Base-by-base conservation (phyloP, 35 echinoderm and acorn worm species). In the Patiria miniata region DNA sequence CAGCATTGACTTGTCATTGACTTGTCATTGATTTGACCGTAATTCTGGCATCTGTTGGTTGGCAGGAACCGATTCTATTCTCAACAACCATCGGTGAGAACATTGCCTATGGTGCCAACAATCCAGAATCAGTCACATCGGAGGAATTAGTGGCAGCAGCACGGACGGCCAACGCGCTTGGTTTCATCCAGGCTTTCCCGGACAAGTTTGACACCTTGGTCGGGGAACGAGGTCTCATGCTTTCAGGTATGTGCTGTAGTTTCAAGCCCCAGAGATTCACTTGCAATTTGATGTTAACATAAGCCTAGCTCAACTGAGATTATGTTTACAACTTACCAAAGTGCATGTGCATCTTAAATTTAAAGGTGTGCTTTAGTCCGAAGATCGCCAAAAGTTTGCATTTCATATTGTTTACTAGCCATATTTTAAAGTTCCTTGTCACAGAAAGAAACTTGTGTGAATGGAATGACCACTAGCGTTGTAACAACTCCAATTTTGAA, bases 141-240 rank as follows among this genome's bases (percentile, higher is more conserved):
- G 57, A 79, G n/a, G 85, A 82, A 21, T 82, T 97, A 6, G 51
- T 84, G 26, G 86, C 85, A 8, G 94, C 94, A 15, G 94, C 94
- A 10, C 89, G 78, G 52, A 97, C 87, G 29, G 90, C 94, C 54
- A 97, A 97, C 80, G 94, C 94, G 23, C 88, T 86, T 65, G 40
- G 83, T 50, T 97, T 97, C 61, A 89, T 97, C 38, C 69, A 91
- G 15, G 47, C 36, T 40, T 97, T 97, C 51, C 91, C 94, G 0
- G 77, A 87, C 36, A 78, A 86, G 16, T 97, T 93, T 93, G 94
- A 97, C 37, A 97, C 91, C 8, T 23, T 97, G 50, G 94, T 97
- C 2, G 94, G 94, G 52, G 94, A 97, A 51, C 81, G 94, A 51
- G 94, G 94, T 39, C 61, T 97, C 5, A 97, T 97, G 94, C 83